Base-by-base conservation (phyloP, 2,113 vertebrate genomes). In the Cettia cetti region DNA sequence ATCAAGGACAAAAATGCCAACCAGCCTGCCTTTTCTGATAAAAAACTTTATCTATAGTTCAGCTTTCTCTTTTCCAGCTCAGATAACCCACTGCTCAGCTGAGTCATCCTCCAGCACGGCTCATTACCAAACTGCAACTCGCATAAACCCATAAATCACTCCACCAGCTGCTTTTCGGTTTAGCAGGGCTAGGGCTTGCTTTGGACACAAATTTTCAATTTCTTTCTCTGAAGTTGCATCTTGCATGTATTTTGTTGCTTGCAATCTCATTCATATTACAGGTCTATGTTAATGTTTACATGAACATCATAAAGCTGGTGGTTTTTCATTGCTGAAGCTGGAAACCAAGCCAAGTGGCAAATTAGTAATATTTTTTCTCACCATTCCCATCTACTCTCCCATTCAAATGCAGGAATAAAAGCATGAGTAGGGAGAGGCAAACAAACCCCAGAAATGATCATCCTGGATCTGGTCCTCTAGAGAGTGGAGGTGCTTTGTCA, bases 21-120 rank as follows among this genome's bases (percentile, higher is more conserved):
- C 60, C n/a, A 64, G 53, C 7, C 45, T 95, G 71, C 21, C 53
- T 86, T 81, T 94, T 91, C 75, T 71, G 80, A 84, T 93, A 63
- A 82, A 92, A 60, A 81, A 76, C 56, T 90, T 94, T 90, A 90
- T 90, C 90, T 81, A 47, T 76, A 61, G 17, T 72, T 69, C 1
- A 54, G 59, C 76, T 88, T 95, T 97, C 61, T 91, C 66, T 94
- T 71, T 93, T 93, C 84, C 71, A 89, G 84, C 82, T 80, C 60
- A 86, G 63, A 89, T 94, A 91, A 94, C 70, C 89, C 49, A 60
- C 37, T 77, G 50, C 44, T 94, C 31, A 92, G 53, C 86, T 96
- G 96, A 93, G 91, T 91, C 59, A 85, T 69, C 81, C 88, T 92
- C 39, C 61, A 70, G 52, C 82, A 66, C 2, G 12, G 83, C 92